Conservation (phyloP, 2,888 invertebrate species). For the Antheraea assamensis region DNA sequence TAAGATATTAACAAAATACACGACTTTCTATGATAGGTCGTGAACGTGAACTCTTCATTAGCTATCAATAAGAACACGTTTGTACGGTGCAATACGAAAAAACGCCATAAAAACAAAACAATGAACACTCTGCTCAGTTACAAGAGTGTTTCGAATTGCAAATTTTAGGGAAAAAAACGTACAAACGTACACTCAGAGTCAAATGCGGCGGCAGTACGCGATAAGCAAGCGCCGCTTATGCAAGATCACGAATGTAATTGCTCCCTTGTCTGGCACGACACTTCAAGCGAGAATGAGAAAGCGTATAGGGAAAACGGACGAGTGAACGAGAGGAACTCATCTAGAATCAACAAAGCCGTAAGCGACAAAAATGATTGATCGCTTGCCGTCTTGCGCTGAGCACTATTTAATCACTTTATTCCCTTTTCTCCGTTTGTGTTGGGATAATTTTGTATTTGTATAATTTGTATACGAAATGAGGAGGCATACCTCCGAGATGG, state of each 20-base stretch:
- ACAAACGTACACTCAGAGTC: conserved; percentile 77
- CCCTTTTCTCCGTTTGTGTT: conserved; percentile 82
- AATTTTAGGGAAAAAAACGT: conserved; percentile 77
- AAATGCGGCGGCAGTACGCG: conserved; percentile 78
- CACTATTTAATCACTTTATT: conserved; percentile 84
- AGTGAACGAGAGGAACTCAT: conserved; percentile 56
- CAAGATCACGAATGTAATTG: conserved; percentile 84
- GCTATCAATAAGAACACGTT: neutral
- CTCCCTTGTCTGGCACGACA: conserved; percentile 82
- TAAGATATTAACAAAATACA: neutral
- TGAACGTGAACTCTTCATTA: conserved; percentile 29
- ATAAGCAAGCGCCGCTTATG: conserved; percentile 82
- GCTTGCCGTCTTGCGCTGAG: conserved; percentile 81
- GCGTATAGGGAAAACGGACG: conserved; percentile 41
- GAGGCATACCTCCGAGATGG: conserved; percentile 63
- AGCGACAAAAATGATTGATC: conserved; percentile 83
- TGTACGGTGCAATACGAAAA: conserved; percentile 36
- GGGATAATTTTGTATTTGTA: conserved; percentile 81
- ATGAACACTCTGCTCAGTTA: conserved; percentile 58
- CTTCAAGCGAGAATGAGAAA: conserved; percentile 76
- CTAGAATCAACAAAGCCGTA: conserved; percentile 71
- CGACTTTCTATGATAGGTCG: conserved; percentile 21
- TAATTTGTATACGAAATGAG: conserved; percentile 81
- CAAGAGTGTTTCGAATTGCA: conserved; percentile 77
- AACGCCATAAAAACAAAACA: conserved; percentile 46